phyloP scores from a whole-genome alignment of 2,797 vertebrate genomes.

The Iguana delicatissima region DNA sequence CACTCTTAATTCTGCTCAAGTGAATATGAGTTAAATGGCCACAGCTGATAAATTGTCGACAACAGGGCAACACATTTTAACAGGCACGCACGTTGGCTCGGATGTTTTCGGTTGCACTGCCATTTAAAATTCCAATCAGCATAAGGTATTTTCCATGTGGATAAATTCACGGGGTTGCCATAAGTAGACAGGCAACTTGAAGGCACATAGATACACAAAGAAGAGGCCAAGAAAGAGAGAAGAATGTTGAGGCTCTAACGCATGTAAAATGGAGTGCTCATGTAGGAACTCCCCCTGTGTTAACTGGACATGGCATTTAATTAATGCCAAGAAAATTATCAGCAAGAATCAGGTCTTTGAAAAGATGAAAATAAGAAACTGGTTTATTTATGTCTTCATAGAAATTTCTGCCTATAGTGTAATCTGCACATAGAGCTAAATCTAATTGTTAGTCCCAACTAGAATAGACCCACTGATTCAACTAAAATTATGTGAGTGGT shows the following conservation, averaged over 20 bases:
- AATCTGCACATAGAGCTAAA: conserved; percentile 26
- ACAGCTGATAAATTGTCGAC: conserved; percentile 80
- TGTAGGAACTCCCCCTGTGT: conserved; percentile 57
- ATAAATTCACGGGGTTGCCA: conserved; percentile 15
- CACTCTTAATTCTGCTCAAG: conserved; percentile 91
- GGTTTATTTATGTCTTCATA: conserved; percentile 69
- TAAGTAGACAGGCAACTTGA: no score
- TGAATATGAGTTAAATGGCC: conserved; percentile 80
- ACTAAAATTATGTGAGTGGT: no score
- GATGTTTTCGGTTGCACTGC: conserved; percentile 54
- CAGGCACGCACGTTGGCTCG: conserved; percentile 29
- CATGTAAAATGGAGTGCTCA: conserved; percentile 58
- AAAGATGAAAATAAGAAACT: conserved; percentile 62
- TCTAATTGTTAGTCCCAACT: no score
- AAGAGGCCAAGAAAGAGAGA: conserved; percentile 62
- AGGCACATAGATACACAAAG: no score
- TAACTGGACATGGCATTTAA: conserved; percentile 71
- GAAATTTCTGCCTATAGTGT: conserved; percentile 68
- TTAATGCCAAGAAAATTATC: conserved; percentile 68
- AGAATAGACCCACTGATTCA: no score
- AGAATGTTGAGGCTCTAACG: conserved; percentile 61
- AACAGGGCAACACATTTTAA: conserved; percentile 73
- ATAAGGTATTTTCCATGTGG: conserved; percentile 66
- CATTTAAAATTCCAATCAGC: conserved; percentile 73
- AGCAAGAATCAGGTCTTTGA: conserved; percentile 42